phyloP scores from a whole-genome alignment of 2,888 invertebrate species.

The Colostygia pectinataria region DNA sequence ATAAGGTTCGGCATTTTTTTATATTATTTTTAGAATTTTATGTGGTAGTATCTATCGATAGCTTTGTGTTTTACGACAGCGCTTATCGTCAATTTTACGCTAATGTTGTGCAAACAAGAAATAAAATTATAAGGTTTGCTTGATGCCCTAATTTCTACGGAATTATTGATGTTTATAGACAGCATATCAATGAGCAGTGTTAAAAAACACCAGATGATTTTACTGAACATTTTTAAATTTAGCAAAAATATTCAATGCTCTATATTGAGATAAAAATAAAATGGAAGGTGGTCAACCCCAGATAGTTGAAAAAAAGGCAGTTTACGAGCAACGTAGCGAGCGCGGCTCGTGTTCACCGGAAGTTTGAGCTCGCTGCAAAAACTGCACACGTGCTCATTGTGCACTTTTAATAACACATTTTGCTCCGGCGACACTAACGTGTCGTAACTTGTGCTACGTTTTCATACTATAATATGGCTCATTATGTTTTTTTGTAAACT shows the following conservation, averaged over 20 bases:
- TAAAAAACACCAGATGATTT: no score
- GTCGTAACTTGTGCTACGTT: neutral
- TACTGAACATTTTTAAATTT: no score
- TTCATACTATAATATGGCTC: neutral
- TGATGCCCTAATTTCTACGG: neutral
- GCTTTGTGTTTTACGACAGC: constrained; percentile 37
- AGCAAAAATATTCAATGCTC: neutral
- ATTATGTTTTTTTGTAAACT: neutral
- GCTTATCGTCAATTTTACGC: constrained; percentile 51
- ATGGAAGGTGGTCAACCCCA: constrained; percentile 11
- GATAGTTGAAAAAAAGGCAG: constrained; percentile 35
- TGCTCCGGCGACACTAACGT: constrained; percentile 5
- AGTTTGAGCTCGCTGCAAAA: constrained; percentile 19
- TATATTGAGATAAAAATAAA: neutral
- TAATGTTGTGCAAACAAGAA: constrained; percentile 39
- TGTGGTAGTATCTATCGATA: constrained; percentile 41
- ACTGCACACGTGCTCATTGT: constrained; percentile 15
- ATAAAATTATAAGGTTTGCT: constrained; percentile 36
- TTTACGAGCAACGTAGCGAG: constrained; percentile 38
- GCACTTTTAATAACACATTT: constrained; percentile 18
- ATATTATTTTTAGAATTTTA: constrained; percentile 44
- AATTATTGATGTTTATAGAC: neutral
- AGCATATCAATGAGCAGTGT: no score
- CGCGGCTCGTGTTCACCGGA: constrained; percentile 16
- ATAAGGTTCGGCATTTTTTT: constrained; percentile 30